Evolutionary conservation across 2,888 invertebrate genomes (phyloP).

Genomic region (Ectobius pallidus): DNA sequence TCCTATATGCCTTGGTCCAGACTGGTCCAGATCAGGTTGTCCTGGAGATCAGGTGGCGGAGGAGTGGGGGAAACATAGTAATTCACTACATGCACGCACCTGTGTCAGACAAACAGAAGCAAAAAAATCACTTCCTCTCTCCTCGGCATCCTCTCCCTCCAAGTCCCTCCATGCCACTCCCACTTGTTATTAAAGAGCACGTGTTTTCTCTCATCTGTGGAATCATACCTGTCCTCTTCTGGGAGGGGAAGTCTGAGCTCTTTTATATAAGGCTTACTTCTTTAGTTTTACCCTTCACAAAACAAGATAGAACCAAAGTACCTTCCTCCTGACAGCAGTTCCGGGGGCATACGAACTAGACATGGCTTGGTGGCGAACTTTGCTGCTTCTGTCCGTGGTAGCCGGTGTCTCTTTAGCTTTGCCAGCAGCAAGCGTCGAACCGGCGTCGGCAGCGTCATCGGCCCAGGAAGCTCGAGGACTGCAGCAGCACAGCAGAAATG

Average conservation of each 20-base stretch:
- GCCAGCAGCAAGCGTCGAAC: constrained; percentile 29
- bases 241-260: neutral
- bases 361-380: constrained; percentile 18
- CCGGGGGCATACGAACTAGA: neutral
- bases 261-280: constrained; percentile 7
- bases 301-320: neutral
- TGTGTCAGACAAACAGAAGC: neutral
- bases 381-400: constrained; percentile 8
- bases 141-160: constrained; percentile 7
- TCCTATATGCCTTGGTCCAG: neutral
- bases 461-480: constrained; percentile 61
- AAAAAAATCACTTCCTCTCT: constrained; percentile 2
- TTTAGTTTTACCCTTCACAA: neutral
- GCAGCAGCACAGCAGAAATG: constrained; percentile 59
- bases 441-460: constrained; percentile 54
- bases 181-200: constrained; percentile 19
- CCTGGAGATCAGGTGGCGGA: neutral
- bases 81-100: neutral
- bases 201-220: constrained; percentile 33
- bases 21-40: neutral
- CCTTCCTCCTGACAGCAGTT: neutral
- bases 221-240: neutral
- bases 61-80: neutral
- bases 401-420: neutral
- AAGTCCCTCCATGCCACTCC: neutral